Conservation (phyloP, 2,888 invertebrate genomes). For the Microctonus aethiopoides region DNA sequence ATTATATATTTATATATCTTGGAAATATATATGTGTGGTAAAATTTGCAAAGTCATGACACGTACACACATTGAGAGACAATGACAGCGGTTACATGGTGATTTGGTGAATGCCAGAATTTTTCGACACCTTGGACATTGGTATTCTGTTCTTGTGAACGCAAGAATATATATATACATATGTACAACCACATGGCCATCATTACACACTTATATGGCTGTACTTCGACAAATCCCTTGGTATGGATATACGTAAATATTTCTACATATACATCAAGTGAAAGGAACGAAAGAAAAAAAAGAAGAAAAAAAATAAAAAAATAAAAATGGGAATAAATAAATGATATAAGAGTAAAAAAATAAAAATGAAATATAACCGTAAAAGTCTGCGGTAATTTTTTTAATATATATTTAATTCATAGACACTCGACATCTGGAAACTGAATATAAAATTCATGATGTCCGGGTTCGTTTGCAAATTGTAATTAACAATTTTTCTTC, state of each 20-base stretch:
- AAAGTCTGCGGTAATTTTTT: too few relatives aligned
- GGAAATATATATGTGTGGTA: neutral
- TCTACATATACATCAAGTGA: too few relatives aligned
- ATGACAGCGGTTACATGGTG: neutral
- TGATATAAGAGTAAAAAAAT: too few relatives aligned
- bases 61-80: neutral
- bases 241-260: neutral
- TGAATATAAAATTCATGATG: slow-evolving; percentile 34
- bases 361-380: too few relatives aligned
- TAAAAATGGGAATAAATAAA: too few relatives aligned
- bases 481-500: slow-evolving; percentile 37
- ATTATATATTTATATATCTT: neutral
- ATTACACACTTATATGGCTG: neutral
- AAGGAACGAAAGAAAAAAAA: too few relatives aligned
- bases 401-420: too few relatives aligned
- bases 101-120: neutral
- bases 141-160: neutral
- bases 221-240: neutral
- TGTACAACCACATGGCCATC: too few relatives aligned
- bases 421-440: slow-evolving; percentile 36
- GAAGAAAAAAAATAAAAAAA: too few relatives aligned
- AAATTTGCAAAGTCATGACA: slow-evolving; percentile 2
- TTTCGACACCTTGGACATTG: neutral
- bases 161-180: neutral
- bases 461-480: slow-evolving; percentile 33